Percentiles rank a stretch among this genome's conserved stretches.
phyloP scores from a whole-genome alignment of 2,888 invertebrate genomes.

The Drosophila mimetica region DNA sequence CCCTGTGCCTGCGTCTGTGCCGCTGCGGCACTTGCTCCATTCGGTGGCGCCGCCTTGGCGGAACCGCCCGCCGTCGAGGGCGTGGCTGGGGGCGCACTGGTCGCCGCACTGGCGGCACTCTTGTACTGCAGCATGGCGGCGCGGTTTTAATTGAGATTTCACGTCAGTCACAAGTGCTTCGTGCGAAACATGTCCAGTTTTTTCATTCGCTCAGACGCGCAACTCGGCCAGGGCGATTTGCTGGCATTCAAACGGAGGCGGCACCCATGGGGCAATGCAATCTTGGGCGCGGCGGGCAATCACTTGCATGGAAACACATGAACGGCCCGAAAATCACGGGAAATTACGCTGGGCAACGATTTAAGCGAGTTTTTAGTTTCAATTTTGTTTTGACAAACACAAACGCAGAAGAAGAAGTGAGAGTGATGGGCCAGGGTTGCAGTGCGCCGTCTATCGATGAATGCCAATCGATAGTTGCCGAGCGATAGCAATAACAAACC shows the following conservation, averaged over 20 bases:
- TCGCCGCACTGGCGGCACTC: constrained; percentile 53
- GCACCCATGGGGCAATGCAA: constrained; percentile 18
- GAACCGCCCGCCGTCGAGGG: constrained; percentile 51
- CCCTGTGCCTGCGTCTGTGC: constrained; percentile 21
- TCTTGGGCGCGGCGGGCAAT: constrained; percentile 1
- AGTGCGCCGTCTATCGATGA: neutral
- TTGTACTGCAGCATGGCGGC: constrained; percentile 79
- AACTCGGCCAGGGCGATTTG: constrained; percentile 21
- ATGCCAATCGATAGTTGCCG: neutral
- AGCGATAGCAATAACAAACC: constrained; percentile 12
- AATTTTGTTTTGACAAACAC: constrained; percentile 75
- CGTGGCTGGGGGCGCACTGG: constrained; percentile 49
- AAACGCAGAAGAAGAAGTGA: constrained; percentile 68
- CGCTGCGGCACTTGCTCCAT: constrained; percentile 32
- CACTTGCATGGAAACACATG: constrained; percentile 40
- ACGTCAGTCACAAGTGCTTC: constrained; percentile 19
- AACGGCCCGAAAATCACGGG: neutral
- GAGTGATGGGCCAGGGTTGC: constrained; percentile 39
- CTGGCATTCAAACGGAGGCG: constrained; percentile 10
- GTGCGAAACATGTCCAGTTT: constrained; percentile 44
- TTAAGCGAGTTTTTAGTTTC: constrained; percentile 38
- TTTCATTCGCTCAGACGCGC: constrained; percentile 40
- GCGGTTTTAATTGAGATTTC: constrained; percentile 18
- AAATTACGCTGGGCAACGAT: constrained; percentile 13
- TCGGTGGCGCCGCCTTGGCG: constrained; percentile 63